Base-by-base conservation (phyloP, 92 coral and sea anemone species). In the Epizoanthus stellaris region DNA sequence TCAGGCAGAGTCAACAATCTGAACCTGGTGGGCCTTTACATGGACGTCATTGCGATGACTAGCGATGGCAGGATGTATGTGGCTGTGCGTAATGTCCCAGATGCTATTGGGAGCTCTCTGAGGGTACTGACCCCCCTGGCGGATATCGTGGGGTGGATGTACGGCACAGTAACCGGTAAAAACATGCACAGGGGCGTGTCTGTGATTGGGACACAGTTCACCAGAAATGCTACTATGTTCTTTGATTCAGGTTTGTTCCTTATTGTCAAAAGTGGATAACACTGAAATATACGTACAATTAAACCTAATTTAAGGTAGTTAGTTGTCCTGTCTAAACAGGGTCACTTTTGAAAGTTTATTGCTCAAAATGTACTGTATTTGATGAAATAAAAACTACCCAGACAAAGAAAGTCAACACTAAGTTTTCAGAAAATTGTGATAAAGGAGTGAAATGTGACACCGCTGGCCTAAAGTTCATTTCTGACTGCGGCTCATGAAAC, bases 61-160 rank as follows among this genome's bases (percentile, higher is more conserved):
- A 87, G 62, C 86, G 91, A 93, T 76, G 98, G 98, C 16, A 92
- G 95, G 12, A 90, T 91, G 5, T 94, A 94, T 73, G 88, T 82
- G 36, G 88, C 96, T 14, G 64, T 91, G 25, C 87, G 94, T 34
- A 77, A 82, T 23, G 95, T 93, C 40, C 92, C 97, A 6, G 72
- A 87, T 14, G 70, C 93, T 16, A 80, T 94, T 52, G 95, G 89
- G 5, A 69, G 72, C 62, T 75, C 93, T 7, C 70, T 93, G 23
- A 76, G 87, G 69, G 80, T 93, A 6, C 67, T 96, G 64, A 93
- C 92, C 38, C 99, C 99, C 14, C 82, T 96, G 83, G 86, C 83
- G 40, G 82, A 90, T 43, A 82, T 80, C 2, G 77, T 87, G 3
- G 95, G 97, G 65, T 96, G 95, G 95, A 67, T 93, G 92, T 89